Base-by-base conservation (phyloP, 2,113 vertebrate genomes). In the Heterocephalus glaber region DNA sequence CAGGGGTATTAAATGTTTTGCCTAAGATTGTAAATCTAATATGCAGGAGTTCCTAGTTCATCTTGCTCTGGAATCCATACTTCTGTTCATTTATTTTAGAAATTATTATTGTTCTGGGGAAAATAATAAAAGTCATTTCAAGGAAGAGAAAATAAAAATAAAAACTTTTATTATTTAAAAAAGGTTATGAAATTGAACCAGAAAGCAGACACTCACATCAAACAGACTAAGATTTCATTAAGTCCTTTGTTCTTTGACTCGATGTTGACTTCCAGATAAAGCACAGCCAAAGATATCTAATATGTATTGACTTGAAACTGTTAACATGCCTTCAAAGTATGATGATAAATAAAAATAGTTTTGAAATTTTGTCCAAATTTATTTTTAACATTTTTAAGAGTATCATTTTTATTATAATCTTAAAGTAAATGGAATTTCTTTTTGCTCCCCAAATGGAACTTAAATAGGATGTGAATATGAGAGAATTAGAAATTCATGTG, bases 21-120 rank as follows among this genome's bases (percentile, higher is more conserved):
- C 14, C 10, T 30, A 58, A 68, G 58, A 83, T 74, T 38, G 47
- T 19, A 38, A 58, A 79, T 60, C 6, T 94, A 1, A 7, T 28
- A 9, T 86, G 6, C 8, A 47, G 33, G 26, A 90, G 6, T 89
- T 44, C 41, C 87, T 63, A 65, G 41, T 49, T 12, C 2, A 5
- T 56, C 49, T 82, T 92, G 49, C 54, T 94, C 11, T 28, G 83
- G 33, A 68, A 90, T 87, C 41, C 19, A 58, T 66, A 60, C 52
- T 87, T 95, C 84, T 72, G 65, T 68, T 2, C 33, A 60, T 89
- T 96, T 92, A 44, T 33, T 82, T 92, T 95, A 81, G 47, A 84
- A 94, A 72, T 94, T 28, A 70, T 63, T 33, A 13, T 97, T 88
- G 90, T 77, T 91, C 95, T 33, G 94, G 65, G 83, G 30, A 24